Conservation (phyloP, 2,797 vertebrate species). For the Aphelocoma californica region DNA sequence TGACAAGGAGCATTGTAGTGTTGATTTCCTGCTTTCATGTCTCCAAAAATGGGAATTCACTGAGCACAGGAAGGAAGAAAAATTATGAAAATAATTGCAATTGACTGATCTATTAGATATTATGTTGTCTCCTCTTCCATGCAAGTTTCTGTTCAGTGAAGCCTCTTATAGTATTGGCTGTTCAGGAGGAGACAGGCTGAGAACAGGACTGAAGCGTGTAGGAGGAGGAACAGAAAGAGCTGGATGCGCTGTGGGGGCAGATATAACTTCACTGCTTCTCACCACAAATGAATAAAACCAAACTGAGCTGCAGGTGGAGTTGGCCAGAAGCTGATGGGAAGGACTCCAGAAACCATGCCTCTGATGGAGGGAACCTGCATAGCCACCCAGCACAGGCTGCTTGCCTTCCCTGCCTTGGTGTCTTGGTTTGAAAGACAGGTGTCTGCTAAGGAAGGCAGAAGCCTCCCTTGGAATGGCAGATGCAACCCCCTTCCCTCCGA, state of each 20-base stretch:
- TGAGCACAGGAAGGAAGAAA: not conserved
- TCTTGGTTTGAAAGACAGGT: no score
- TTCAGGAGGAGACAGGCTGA: not conserved
- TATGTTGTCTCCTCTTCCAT: not conserved
- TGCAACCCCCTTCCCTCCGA: no score
- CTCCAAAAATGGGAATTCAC: not conserved
- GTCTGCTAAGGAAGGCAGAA: no score
- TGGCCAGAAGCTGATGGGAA: not conserved
- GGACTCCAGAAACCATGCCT: not conserved
- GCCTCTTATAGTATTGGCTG: not conserved
- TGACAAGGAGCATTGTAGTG: not conserved
- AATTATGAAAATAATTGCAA: not conserved
- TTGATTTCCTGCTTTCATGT: not conserved
- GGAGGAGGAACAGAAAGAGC: not conserved
- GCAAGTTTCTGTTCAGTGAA: not conserved
- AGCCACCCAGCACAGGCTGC: not conserved
- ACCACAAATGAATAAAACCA: not conserved
- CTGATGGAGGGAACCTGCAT: rapidly evolving
- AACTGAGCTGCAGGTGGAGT: not conserved
- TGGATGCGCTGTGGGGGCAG: not conserved
- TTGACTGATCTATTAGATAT: not conserved
- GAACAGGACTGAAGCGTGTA: not conserved
- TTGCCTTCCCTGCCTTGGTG: rapidly evolving
- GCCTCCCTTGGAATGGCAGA: no score
- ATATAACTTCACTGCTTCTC: not conserved